Evolutionary conservation across 2,888 invertebrate genomes (phyloP).

Genomic region (Mayetiola destructor): DNA sequence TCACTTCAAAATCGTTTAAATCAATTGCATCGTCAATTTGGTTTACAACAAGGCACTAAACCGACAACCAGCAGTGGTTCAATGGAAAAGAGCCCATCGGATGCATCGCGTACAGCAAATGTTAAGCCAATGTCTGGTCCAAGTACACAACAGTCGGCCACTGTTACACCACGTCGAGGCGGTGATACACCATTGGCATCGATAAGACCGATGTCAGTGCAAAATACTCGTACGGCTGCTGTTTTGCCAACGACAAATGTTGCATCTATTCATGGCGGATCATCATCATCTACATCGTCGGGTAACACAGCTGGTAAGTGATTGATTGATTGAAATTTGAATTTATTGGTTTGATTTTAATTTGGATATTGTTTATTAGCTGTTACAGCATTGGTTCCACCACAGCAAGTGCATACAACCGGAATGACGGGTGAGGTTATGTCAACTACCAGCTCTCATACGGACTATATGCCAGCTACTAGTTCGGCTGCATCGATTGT

Average conservation of each 20-base stretch:
- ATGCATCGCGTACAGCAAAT: conserved; percentile 68
- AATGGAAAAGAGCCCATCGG: conserved; percentile 43
- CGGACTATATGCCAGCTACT: conserved; percentile 75
- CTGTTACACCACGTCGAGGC: conserved; percentile 53
- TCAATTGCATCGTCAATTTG: conserved; percentile 51
- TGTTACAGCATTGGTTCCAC: conserved; percentile 41
- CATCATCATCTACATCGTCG: conserved; percentile 18
- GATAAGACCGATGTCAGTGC: conserved; percentile 77
- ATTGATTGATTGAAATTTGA: too few relatives aligned
- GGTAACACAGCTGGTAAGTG: conserved; percentile 26
- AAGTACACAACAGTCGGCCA: conserved; percentile 32
- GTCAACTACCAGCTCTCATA: conserved; percentile 59
- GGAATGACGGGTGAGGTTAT: conserved; percentile 34
- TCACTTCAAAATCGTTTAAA: conserved; percentile 53
- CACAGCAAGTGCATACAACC: conserved; percentile 45
- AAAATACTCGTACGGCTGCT: conserved; percentile 53
- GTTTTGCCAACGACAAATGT: conserved; percentile 56
- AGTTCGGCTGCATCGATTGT: conserved; percentile 50
- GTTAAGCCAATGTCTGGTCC: conserved; percentile 85
- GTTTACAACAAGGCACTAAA: conserved; percentile 48
- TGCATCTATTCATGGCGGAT: conserved; percentile 24
- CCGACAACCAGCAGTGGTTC: conserved; percentile 51
- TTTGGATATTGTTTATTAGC: too few relatives aligned
- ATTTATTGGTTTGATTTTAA: too few relatives aligned
- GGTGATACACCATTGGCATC: conserved; percentile 80